Base-by-base conservation (phyloP, 2,113 vertebrate genomes). In the Sturnus vulgaris region DNA sequence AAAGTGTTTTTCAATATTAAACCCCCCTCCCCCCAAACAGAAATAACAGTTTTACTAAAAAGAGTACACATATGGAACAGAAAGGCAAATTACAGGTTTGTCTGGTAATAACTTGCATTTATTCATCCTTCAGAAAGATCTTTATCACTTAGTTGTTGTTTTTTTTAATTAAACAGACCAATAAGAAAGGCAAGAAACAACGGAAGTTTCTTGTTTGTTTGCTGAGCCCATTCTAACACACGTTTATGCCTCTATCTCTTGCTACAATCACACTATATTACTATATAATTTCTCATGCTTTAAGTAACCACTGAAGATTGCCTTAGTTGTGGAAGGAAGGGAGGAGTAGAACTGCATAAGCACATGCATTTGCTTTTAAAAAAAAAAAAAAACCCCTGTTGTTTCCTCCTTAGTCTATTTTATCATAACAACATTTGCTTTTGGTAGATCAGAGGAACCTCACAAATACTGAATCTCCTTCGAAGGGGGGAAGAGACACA, bases 401-500 rank as follows among this genome's bases (percentile, higher is more conserved):
- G 86, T 96, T 97, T 97, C 92, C 94, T 97, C 85, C 93, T 93
- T 3, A 68, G 72, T 81, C 90, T 92, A 70, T 82, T 95, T 96
- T 95, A 96, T 93, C 90, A 96, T 56, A 96, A 94, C 85, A 95
- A 93, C 82, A 93, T 91, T 94, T 95, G 92, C 75, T 94, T 85
- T 88, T 71, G 93, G 75, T 15, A 86, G 76, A 92, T 40, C 53
- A 91, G 88, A 22, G 4, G 82, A 95, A 86, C 85, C 72, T 93
- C 18, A 70, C 14, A 82, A 96, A 93, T 40, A 59, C 0, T 56
- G 7, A 77, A 12, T 75, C 63, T 80, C 55, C 65, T 33, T 25
- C 82, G 24, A 60, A 82, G 35, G 50, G 71, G 42, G 87, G 69
- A 73, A 90, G 50, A 52, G 27, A n/a, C 47, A 63, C 42, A 35